phyloP scores from a whole-genome alignment of 30 jellyfish, hydroid and myxozoan genomes.

The Hydractinia symbiolongicarpus region DNA sequence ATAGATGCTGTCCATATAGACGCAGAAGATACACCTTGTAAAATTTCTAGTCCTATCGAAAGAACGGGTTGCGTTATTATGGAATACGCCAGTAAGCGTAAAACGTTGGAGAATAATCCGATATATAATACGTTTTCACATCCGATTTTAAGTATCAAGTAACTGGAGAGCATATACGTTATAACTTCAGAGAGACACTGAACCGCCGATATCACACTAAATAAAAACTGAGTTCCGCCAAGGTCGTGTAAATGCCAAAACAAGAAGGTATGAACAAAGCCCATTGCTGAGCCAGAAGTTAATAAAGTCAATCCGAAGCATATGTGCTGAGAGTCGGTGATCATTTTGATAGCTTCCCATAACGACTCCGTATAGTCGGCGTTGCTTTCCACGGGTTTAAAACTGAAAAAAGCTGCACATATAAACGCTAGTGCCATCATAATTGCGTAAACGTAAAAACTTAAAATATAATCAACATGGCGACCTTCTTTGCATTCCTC shows the following conservation, averaged over 20 bases:
- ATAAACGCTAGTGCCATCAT: slow-evolving; percentile 85
- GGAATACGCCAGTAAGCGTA: slow-evolving; percentile 86
- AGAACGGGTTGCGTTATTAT: slow-evolving; percentile 65
- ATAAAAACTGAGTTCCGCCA: slow-evolving; percentile 92
- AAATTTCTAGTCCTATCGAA: slow-evolving; percentile 64
- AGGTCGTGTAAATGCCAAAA: slow-evolving; percentile 97
- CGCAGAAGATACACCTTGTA: slow-evolving; percentile 97
- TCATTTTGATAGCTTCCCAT: slow-evolving; percentile 80
- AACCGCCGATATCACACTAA: slow-evolving; percentile 90
- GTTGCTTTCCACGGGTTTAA: slow-evolving; percentile 51
- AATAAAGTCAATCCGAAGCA: slow-evolving; percentile 78
- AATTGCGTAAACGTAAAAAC: slow-evolving; percentile 88
- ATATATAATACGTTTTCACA: slow-evolving; percentile 89
- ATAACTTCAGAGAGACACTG: slow-evolving; percentile 93
- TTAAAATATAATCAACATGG: slow-evolving; percentile 82
- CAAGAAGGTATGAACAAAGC: slow-evolving; percentile 87
- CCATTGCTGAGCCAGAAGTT: slow-evolving; percentile 93
- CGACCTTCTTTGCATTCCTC: slow-evolving; percentile 73
- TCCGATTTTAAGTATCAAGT: slow-evolving; percentile 76
- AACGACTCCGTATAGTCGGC: slow-evolving; percentile 63
- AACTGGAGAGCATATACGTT: slow-evolving; percentile 87
- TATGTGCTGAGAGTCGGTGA: slow-evolving; percentile 74
- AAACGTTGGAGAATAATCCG: slow-evolving; percentile 78
- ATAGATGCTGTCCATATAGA: slow-evolving; percentile 96
- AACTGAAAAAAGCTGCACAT: slow-evolving; percentile 72